Conservation (phyloP, 2,888 invertebrate genomes). For the Osmoderma eremita region DNA sequence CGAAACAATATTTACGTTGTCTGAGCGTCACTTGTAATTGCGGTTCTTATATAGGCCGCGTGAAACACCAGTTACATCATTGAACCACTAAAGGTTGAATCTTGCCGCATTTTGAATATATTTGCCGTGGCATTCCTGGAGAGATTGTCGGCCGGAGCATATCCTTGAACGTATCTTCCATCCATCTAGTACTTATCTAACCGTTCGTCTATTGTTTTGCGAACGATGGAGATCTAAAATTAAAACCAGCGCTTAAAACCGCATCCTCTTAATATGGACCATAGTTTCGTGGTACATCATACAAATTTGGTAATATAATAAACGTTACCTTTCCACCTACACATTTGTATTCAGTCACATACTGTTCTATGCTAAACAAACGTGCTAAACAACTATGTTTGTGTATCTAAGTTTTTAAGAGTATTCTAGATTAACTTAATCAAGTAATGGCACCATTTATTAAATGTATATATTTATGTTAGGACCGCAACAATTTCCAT, state of each 20-base stretch:
- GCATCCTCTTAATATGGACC: conserved; percentile 6
- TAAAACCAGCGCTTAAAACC: not conserved
- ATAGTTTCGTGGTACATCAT: not conserved
- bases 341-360: no score
- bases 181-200: conserved; percentile 26
- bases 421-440: no score
- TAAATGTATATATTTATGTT: no score
- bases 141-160: conserved; percentile 47
- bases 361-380: no score
- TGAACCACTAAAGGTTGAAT: conserved; percentile 51
- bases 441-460: no score
- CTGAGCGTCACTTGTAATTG: conserved; percentile 37
- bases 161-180: conserved; percentile 45
- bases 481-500: no score
- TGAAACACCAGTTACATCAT: conserved; percentile 49
- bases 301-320: no score
- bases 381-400: no score
- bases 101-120: conserved; percentile 46
- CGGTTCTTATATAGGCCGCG: conserved; percentile 43
- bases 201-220: conserved; percentile 27
- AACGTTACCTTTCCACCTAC: no score
- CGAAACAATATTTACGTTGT: conserved; percentile 26
- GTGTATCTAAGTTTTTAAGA: no score
- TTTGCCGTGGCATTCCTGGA: conserved; percentile 48
- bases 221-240: conserved; percentile 8